Base-by-base conservation (phyloP, 2,797 vertebrate species). In the Synanceia verrucosa region DNA sequence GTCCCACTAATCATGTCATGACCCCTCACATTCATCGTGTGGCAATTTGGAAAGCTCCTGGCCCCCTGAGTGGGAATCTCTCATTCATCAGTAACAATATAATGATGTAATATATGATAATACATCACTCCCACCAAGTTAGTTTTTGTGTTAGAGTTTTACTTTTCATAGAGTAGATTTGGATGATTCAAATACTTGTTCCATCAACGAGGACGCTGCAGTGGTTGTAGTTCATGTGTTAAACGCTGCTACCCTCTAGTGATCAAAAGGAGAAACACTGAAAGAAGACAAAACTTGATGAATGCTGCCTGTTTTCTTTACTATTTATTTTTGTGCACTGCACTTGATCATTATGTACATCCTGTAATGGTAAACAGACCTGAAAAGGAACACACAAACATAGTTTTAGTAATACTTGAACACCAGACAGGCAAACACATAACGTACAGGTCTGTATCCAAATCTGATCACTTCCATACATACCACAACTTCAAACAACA, bases 371-470 rank as follows among this genome's bases (percentile, higher is more conserved):
- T 92, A 88, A 92, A 94, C 91, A 92, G 91, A 94, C 93, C 85
- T 85, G 91, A 95, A 91, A 94, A 93, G 80, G 79, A 90, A 94
- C 95, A 97, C 95, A 89, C 91, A 90, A 95, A 95, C 90, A 93
- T 90, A 88, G 60, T 94, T 83, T 91, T 95, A 95, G 91, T 90
- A 95, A 95, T 92, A 94, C 93, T 91, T 96, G 93, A 95, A 96
- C 95, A 96, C 94, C 96, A 94, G 95, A 97, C 96, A 91, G 94
- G 96, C 96, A 94, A 93, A 94, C 90, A 97, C 95, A 91, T 88
- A 66, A 86, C 76, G 43, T 88, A 89, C 83, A 81, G 80, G 80
- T 94, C 76, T 94, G 94, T 92, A 93, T 95, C 93, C 95, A 93
- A 95, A 87, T 82, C 76, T 28, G 76, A 87, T 91, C 93, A 94